Evolutionary conservation across 1,140 invertebrate genomes (phyloP).

Genomic region (Cotesia typhae): DNA sequence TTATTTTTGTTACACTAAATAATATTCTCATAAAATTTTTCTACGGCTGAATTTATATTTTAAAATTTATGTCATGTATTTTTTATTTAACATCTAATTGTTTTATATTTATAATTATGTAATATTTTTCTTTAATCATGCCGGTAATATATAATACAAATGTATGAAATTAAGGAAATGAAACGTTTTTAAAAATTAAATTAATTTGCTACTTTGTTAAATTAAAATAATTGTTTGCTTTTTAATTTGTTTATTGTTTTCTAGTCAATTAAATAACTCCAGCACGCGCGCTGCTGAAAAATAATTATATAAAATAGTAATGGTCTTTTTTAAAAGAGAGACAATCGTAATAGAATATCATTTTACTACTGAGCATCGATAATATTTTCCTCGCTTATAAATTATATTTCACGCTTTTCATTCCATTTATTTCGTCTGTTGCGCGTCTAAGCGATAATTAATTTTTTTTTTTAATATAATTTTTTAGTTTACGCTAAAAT

Average conservation of each 20-base stretch:
- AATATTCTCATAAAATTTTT: constrained; percentile 17
- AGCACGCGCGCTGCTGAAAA: constrained; percentile 44
- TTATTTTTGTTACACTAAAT: constrained; percentile 23
- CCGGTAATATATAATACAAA: too few species aligned
- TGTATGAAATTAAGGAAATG: too few species aligned
- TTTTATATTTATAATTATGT: too few species aligned
- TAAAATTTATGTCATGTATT: neutral
- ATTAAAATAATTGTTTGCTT: constrained; percentile 30
- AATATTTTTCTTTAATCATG: too few species aligned
- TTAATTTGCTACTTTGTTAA: neutral
- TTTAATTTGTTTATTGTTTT: constrained; percentile 47
- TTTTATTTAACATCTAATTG: neutral
- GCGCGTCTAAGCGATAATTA: too few species aligned
- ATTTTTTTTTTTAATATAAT: neutral
- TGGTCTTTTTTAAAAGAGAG: constrained; percentile 44
- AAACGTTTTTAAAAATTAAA: too few species aligned
- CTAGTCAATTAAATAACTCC: constrained; percentile 53
- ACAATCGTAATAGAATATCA: constrained; percentile 46
- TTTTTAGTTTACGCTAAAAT: too few species aligned
- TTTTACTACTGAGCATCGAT: constrained; percentile 30
- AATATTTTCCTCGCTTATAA: constrained; percentile 35
- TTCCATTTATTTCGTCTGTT: too few species aligned
- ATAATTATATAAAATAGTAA: constrained; percentile 29
- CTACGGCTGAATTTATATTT: neutral
- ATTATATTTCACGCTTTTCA: constrained; percentile 16